Evolutionary conservation across 1,140 invertebrate species (phyloP), one percentile per base, ranked within the genome.

Genomic region (Muscidifurax raptorellus): DNA sequence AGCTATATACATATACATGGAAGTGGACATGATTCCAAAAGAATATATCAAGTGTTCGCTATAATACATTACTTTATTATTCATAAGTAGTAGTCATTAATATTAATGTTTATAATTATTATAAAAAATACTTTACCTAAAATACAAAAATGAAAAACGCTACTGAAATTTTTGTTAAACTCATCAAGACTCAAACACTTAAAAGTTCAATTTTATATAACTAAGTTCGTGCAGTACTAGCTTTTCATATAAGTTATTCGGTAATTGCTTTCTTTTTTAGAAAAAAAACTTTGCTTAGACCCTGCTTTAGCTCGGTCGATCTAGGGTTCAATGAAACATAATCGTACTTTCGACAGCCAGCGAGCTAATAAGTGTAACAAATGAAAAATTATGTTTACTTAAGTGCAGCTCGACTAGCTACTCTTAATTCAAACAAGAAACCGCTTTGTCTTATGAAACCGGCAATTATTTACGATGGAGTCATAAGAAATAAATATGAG

Each of bases 41-140:
- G 71, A 80, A 10, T 28, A 75, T 72, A 81, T 81, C 78, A 77
- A 84, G 1, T 67, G 32, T 85, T 95, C 94, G 94, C 87, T 13
- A 87, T 90, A 86, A 88, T 84, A 82, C 85, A 84, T 84, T 82
- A 83, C 47, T 83, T 84, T 83, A 86, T 86, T 83, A 59, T 80
- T 80, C 71, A 80, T 86, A 72, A 71, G 52, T 80, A 44, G 69
- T 84, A 84, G 75, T 80, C 77, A 22, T 71, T 86, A 83, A 84
- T 76, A 80, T 80, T 86, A 83, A 83, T 18, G 66, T 80, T 80
- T 83, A 80, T 79, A 80, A 80, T 78, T 72, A 80, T 69, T 85
- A 85, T 82, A 85, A 85, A 85, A 85, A 86, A 83, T 82, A 82
- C 69, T 77, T 85, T 82, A 82, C 84, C 67, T 82, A 85, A 85